phyloP scores from a whole-genome alignment of 1,140 invertebrate genomes.

The Papilio glaucus region DNA sequence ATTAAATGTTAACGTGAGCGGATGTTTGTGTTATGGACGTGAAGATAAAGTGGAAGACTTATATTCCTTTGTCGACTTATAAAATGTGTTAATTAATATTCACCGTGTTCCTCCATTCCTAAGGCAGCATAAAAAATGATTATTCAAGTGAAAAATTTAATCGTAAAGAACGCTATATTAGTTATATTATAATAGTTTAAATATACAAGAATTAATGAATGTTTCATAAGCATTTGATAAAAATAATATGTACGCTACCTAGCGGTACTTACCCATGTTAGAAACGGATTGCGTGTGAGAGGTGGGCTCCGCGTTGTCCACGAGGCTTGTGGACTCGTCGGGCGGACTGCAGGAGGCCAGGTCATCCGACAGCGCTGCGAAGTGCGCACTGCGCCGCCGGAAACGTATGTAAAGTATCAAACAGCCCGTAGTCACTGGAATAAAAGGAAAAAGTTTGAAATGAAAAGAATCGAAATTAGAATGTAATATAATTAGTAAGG shows the following conservation, averaged over 20 bases:
- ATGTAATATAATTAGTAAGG: too few relatives aligned
- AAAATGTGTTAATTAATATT: background rate
- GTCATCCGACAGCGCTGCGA: conserved; percentile 58
- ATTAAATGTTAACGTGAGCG: too few relatives aligned
- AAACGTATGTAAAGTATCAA: conserved; percentile 76
- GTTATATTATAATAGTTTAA: background rate
- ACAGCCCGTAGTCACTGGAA: conserved; percentile 72
- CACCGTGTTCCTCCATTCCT: conserved; percentile 54
- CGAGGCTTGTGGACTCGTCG: conserved; percentile 72
- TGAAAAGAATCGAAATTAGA: too few relatives aligned
- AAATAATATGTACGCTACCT: background rate
- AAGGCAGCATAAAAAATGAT: conserved; percentile 37
- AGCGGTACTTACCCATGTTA: conserved; percentile 50
- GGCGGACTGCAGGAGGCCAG: conserved; percentile 44
- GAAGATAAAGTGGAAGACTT: too few relatives aligned
- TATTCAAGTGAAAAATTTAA: background rate
- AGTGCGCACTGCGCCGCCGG: conserved; percentile 69
- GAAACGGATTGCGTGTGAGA: conserved; percentile 64
- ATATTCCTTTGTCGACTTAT: too few relatives aligned
- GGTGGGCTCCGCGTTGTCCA: conserved; percentile 67
- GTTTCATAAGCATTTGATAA: too few relatives aligned
- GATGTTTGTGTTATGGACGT: too few relatives aligned
- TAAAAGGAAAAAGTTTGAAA: too few relatives aligned
- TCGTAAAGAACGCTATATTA: too few relatives aligned
- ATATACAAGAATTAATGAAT: background rate